Conservation (phyloP, 2,797 vertebrate genomes). For the Taenioides sp. region DNA sequence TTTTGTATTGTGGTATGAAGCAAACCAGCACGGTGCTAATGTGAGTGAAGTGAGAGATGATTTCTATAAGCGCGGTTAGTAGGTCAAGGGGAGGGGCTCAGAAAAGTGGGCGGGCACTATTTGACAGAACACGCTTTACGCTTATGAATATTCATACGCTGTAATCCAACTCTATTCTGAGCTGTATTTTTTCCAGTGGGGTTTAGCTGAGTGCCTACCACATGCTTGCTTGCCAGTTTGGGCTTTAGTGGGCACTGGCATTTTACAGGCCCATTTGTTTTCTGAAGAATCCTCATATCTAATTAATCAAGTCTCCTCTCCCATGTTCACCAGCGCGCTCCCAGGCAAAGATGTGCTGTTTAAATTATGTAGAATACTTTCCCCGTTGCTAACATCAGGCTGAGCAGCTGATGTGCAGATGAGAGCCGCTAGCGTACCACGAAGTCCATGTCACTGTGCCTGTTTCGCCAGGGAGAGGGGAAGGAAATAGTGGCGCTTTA, state of each 20-base stretch:
- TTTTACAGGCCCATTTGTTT: constrained; percentile 47
- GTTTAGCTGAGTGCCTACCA: constrained; percentile 32
- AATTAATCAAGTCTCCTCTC: constrained; percentile 65
- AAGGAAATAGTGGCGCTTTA: constrained; percentile 11
- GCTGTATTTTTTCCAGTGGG: constrained; percentile 34
- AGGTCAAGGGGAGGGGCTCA: constrained; percentile 51
- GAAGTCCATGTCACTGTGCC: constrained; percentile 21
- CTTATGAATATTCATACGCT: constrained; percentile 45
- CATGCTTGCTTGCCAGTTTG: constrained; percentile 61
- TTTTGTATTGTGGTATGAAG: constrained; percentile 38
- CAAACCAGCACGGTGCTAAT: constrained; percentile 32
- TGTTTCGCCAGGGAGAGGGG: constrained; percentile 16
- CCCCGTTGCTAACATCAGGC: constrained; percentile 24
- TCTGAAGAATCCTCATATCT: constrained; percentile 55
- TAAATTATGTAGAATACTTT: constrained; percentile 71
- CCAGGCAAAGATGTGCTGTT: constrained; percentile 38
- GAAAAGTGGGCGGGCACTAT: constrained; percentile 36
- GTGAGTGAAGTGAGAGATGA: constrained; percentile 49
- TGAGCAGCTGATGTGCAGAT: constrained; percentile 35
- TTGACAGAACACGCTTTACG: constrained; percentile 41
- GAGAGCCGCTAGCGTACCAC: constrained; percentile 12
- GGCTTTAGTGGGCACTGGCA: constrained; percentile 45
- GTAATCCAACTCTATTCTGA: constrained; percentile 48
- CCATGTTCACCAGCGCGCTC: constrained; percentile 45
- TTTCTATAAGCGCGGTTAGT: constrained; percentile 54